These are phyloP conservation scores for Lasaia peninsularis DNA, from an alignment of 1,140 invertebrate species.

Conservation along the genomic window DNA sequence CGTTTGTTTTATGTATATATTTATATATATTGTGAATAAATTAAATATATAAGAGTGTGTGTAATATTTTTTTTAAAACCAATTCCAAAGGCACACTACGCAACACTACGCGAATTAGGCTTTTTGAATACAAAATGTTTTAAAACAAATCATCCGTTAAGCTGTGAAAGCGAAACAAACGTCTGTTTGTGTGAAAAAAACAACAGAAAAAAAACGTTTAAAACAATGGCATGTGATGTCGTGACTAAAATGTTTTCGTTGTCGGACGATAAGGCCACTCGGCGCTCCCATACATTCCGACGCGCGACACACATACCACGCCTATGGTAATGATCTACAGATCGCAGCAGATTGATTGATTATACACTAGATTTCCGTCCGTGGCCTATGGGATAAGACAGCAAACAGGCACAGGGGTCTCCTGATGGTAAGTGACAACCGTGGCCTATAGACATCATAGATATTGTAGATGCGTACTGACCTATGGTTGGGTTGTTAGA, in stretches of 20 bases:
- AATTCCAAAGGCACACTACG: too few species aligned
- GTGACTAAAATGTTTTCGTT: constrained; percentile 8
- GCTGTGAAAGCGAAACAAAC: not conserved
- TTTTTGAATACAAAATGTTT: not conserved
- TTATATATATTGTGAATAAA: too few species aligned
- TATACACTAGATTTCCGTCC: too few species aligned
- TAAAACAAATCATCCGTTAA: not conserved
- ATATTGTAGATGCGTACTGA: too few species aligned
- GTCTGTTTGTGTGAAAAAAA: not conserved
- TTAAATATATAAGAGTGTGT: too few species aligned
- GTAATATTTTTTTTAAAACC: too few species aligned
- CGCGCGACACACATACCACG: constrained; percentile 4
- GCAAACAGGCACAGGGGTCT: too few species aligned
- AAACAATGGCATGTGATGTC: constrained; percentile 2
- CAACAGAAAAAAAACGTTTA: not conserved
- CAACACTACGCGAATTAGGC: not conserved
- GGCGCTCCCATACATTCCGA: constrained; percentile 14
- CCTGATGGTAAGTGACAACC: too few species aligned
- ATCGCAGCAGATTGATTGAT: not conserved
- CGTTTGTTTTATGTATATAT: too few species aligned
- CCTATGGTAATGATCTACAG: constrained; percentile 8
- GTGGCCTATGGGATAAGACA: too few species aligned
- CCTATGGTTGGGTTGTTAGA: too few species aligned
- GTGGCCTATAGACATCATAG: too few species aligned
- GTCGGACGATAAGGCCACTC: constrained; percentile 7